Conservation (phyloP, 2,797 vertebrate species). For the Sebastes oblongus region DNA sequence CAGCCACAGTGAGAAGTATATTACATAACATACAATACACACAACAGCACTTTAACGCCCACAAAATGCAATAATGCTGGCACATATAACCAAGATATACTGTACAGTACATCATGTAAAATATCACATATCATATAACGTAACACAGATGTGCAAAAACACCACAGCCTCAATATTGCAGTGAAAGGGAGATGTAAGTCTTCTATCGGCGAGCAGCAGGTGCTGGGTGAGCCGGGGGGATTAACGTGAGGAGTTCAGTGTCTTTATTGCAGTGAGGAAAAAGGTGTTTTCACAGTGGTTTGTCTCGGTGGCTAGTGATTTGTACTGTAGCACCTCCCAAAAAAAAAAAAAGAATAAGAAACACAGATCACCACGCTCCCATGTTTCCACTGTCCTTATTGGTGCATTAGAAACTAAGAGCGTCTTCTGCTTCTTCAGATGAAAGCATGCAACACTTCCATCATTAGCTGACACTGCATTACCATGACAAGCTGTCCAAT, state of each 20-base stretch:
- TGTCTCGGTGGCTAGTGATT: background rate
- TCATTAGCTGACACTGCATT: background rate
- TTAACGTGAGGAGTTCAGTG: conserved; percentile 3
- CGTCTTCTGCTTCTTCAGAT: background rate
- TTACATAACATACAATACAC: background rate
- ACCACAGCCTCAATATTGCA: background rate
- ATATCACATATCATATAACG: background rate
- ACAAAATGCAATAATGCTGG: background rate
- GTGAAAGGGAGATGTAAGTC: background rate
- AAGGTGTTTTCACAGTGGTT: background rate
- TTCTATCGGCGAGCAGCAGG: background rate
- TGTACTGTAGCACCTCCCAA: background rate
- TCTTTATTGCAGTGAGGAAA: conserved; percentile 1
- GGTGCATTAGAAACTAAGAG: background rate
- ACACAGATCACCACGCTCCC: background rate
- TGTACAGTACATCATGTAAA: background rate
- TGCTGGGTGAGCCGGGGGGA: background rate
- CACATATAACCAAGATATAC: background rate
- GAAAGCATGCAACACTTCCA: background rate
- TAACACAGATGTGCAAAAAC: background rate
- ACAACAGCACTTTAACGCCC: background rate
- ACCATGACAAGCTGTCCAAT: background rate
- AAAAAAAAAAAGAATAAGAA: background rate
- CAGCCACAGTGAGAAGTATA: background rate
- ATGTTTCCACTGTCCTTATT: background rate